These are phyloP conservation scores for Melanotaenia nigrans DNA, from an alignment of 2,797 vertebrate species.

Conservation along the genomic window DNA sequence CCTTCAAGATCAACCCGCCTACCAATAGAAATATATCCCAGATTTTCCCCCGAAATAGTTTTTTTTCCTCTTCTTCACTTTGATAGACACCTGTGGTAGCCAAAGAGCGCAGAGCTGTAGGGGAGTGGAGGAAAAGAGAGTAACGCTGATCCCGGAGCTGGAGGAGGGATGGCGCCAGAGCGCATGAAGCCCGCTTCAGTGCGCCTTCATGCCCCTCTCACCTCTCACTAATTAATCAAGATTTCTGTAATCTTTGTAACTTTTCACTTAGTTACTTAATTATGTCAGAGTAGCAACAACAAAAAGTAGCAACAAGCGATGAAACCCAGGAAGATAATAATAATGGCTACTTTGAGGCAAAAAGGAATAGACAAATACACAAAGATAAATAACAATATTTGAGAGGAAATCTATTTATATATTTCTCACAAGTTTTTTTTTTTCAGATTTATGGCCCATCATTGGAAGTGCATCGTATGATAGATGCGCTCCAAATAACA, in stretches of 20 bases:
- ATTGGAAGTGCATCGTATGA: too few relatives aligned
- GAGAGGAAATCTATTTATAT: background rate
- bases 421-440: too few relatives aligned
- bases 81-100: conserved; percentile 83
- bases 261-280: conserved; percentile 26
- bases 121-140: conserved; percentile 32
- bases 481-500: too few relatives aligned
- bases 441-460: too few relatives aligned
- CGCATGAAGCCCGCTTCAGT: conserved; percentile 50
- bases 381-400: background rate
- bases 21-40: conserved; percentile 84
- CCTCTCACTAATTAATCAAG: conserved; percentile 42
- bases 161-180: conserved; percentile 80
- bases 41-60: conserved; percentile 71
- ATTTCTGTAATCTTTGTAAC: conserved; percentile 15
- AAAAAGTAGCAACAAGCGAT: background rate
- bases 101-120: conserved; percentile 71
- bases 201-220: conserved; percentile 36
- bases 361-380: background rate
- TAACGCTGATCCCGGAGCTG: conserved; percentile 59
- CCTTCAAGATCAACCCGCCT: conserved; percentile 85
- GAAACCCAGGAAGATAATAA: background rate
- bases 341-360: background rate
- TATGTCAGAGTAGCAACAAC: conserved; percentile 3
- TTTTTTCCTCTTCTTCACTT: conserved; percentile 58